Evolutionary conservation across 2,888 invertebrate species (phyloP).

Genomic region (Netelia melanura): DNA sequence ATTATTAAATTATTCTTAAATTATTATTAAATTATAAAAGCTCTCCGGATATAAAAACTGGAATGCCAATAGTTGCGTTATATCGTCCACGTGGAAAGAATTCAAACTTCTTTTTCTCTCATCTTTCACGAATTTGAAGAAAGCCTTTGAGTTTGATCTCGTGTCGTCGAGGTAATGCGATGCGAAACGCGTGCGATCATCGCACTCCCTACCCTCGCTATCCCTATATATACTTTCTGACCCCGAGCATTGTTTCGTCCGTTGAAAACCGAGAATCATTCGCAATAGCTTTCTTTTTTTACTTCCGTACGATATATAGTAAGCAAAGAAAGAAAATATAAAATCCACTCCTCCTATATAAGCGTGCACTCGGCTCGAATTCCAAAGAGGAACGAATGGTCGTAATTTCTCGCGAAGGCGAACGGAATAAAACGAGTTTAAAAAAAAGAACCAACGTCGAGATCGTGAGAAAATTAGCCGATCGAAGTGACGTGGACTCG

Average conservation of each 20-base stretch:
- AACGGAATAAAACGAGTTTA: slow-evolving; percentile 10
- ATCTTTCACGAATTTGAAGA: slow-evolving; percentile 31
- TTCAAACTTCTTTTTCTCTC: slow-evolving; percentile 19
- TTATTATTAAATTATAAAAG: slow-evolving; percentile 69
- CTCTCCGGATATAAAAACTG: slow-evolving; percentile 16
- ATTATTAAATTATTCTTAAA: no score
- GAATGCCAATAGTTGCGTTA: neutral
- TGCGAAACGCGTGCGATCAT: slow-evolving; percentile 6
- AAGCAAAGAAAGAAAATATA: neutral
- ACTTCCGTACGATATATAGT: neutral
- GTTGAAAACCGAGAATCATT: slow-evolving; percentile 27
- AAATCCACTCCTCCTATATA: neutral
- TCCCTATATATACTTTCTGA: neutral
- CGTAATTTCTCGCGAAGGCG: slow-evolving; percentile 10
- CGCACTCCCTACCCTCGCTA: slow-evolving; percentile 6
- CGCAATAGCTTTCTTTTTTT: slow-evolving; percentile 5
- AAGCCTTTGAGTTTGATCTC: slow-evolving; percentile 56
- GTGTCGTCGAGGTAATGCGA: slow-evolving; percentile 16
- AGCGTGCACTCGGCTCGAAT: slow-evolving; percentile 10
- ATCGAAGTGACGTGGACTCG: slow-evolving; percentile 36
- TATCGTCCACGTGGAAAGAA: slow-evolving; percentile 5
- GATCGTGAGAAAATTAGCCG: slow-evolving; percentile 41
- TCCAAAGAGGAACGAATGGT: slow-evolving; percentile 17
- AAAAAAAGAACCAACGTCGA: slow-evolving; percentile 16
- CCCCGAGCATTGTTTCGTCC: neutral